Base-by-base conservation (phyloP, 2,888 invertebrate species). In the Folsomia manolachei region DNA sequence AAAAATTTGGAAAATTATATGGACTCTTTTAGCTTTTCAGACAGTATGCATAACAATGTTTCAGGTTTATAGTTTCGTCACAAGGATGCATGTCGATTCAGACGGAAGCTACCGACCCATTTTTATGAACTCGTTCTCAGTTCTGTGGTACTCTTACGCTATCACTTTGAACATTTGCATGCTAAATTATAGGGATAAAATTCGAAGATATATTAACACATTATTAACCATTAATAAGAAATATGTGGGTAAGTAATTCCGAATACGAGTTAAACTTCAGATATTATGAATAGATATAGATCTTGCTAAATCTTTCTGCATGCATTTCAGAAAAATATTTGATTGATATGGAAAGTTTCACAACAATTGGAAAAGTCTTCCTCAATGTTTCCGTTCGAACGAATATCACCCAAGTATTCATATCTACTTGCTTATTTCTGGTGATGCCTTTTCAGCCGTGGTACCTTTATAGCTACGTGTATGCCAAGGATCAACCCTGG, bases 381-480 rank as follows among this genome's bases (percentile, higher is more conserved):
- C 68, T 75, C 0, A 71, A 72, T 18, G 25, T 75, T n/a, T 72
- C 71, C 51, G 69, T 72, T n/a, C 75, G 69, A 0, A 71, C 72
- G 0, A 75, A 75, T 25, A 71, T 53, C 0, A 71, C 60, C 27
- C 75, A 75, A 63, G 72, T 71, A 0, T 71, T 72, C 63, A 68
- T 71, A 0, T 76, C 71, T 0, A 70, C 70, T 7, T 60, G 69
- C 2, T 51, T 76, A 0, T 76, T 76, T 26, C 39, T 72, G 0
- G 60, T 71, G 14, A 70, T 70, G n/a, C 76, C 76, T 0, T 74
- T 53, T 26, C 73, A 73, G 27, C 76, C 76, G 0, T 76, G 76
- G 76, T 76, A 76, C 65, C 19, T 76, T 2, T 73, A 73, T 53
- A 71, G 71, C 7, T 75, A 70, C 70, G 70, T 75, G 53, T 72